Base-by-base conservation (phyloP, 2,797 vertebrate genomes). In the Cephalopachus bancanus region DNA sequence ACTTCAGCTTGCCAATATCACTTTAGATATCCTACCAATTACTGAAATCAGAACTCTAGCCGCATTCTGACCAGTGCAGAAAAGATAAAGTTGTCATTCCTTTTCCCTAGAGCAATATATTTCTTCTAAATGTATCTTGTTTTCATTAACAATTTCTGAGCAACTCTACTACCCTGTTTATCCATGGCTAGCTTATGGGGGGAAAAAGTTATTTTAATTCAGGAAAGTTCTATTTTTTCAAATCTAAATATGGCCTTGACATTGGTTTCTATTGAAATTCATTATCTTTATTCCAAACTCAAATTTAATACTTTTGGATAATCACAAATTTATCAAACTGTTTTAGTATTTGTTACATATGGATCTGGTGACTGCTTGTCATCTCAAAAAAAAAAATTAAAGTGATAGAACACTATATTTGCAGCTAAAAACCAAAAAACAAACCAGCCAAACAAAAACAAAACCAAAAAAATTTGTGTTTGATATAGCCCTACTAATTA, bases 131-230 rank as follows among this genome's bases (percentile, higher is more conserved):
- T 37, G 17, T 74, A 19, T 53, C 33, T 84, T 59, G 7, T 11
- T 93, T 83, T 93, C 30, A 28, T 60, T 88, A 94, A 95, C 3
- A 51, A 62, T 88, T 72, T 95, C 57, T 60, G 53, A 81, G 55
- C 5, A 69, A 10, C 83, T 71, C 22, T 59, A 93, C 26, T 33
- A 71, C 10, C 3, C n/a, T 84, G 16, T 69, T 80, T 33, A 81
- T 80, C 10, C 72, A 28, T 6, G 62, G 57, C 14, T 74, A 91
- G 44, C 11, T 74, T 49, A 2, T 91, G 24, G 64, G 53, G 76
- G 22, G 44, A 44, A 44, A 44, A 83, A 60, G 20, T 95, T 74
- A 20, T 14, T 33, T 83, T 71, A 64, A 14, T 60, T 91, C 0
- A 14, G 24, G 20, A 37, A 1, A 72, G 33, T 62, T 78, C 10